Evolutionary conservation across 2,888 invertebrate genomes (phyloP).

Genomic region (Drosophila pegasa): DNA sequence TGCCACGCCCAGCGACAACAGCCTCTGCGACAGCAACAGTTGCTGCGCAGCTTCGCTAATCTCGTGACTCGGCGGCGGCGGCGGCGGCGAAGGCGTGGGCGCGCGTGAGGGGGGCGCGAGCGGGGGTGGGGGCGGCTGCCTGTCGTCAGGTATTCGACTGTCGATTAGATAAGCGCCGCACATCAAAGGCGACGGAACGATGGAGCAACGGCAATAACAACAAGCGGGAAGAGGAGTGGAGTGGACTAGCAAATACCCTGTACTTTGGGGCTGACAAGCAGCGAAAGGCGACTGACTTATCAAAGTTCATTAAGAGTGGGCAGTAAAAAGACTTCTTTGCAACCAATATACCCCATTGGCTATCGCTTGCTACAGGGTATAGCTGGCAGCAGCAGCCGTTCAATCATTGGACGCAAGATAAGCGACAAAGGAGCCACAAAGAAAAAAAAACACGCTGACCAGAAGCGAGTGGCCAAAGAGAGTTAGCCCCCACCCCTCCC

Average conservation of each 20-base stretch:
- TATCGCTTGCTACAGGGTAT: not conserved
- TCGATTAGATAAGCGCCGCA: constrained; percentile 64
- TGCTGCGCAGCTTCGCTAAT: constrained; percentile 68
- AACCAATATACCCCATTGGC: not conserved
- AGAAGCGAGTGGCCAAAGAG: not conserved
- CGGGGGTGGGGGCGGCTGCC: constrained; percentile 1
- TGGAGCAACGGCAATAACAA: constrained; percentile 28
- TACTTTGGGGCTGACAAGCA: not conserved
- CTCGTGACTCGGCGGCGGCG: constrained; percentile 31
- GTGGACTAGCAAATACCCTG: not conserved
- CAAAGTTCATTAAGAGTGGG: not conserved
- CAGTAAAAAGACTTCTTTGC: not conserved
- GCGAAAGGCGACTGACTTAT: not conserved
- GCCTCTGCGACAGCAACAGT: constrained; percentile 6
- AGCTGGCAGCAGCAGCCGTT: constrained; percentile 43
- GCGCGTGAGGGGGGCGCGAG: not conserved
- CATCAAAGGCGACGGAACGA: constrained; percentile 54
- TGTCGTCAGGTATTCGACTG: constrained; percentile 28
- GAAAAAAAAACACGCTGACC: constrained; percentile 30
- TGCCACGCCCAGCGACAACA: constrained; percentile 11
- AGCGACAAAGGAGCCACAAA: constrained; percentile 41
- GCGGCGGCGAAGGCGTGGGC: not conserved
- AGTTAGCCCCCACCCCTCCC: not conserved
- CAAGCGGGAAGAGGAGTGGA: not conserved
- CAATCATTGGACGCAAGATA: constrained; percentile 49